A percentile compares a stretch with the other conserved stretches of the same genome.
These are phyloP conservation scores for Trachelus stipa DNA, from an alignment of 2,888 invertebrate species.

Conservation along the genomic window DNA sequence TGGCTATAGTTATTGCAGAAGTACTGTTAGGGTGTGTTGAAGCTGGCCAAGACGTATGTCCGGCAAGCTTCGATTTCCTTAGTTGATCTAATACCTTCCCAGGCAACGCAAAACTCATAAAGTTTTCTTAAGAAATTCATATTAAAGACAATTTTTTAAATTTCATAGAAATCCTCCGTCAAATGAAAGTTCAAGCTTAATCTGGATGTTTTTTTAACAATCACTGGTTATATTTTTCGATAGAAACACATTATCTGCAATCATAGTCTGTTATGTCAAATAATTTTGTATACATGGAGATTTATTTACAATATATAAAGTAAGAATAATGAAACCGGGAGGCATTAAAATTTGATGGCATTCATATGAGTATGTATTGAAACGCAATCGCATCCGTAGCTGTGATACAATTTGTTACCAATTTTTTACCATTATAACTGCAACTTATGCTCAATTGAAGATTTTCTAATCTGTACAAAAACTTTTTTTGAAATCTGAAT, in stretches of 20 bases:
- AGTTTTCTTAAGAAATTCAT: not conserved
- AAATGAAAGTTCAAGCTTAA: not conserved
- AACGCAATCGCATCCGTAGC: no score
- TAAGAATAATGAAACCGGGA: not conserved
- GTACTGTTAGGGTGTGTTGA: not conserved
- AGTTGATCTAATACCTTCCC: not conserved
- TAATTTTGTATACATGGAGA: not conserved
- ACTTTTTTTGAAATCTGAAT: no score
- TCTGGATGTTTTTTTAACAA: not conserved
- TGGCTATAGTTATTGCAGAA: not conserved
- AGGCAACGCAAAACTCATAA: not conserved
- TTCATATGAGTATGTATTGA: not conserved
- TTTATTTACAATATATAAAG: not conserved
- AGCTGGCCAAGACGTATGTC: not conserved
- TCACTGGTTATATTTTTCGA: not conserved
- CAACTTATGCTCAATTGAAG: no score
- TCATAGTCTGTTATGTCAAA: not conserved
- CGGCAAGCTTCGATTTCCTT: not conserved
- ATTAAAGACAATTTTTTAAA: not conserved
- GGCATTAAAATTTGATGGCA: not conserved
- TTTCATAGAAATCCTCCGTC: not conserved
- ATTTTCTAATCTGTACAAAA: no score
- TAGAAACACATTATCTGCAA: not conserved
- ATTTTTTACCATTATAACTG: no score
- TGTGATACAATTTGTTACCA: no score